phyloP scores from a whole-genome alignment of 2,888 invertebrate species.

The Cataglyphis cursor region DNA sequence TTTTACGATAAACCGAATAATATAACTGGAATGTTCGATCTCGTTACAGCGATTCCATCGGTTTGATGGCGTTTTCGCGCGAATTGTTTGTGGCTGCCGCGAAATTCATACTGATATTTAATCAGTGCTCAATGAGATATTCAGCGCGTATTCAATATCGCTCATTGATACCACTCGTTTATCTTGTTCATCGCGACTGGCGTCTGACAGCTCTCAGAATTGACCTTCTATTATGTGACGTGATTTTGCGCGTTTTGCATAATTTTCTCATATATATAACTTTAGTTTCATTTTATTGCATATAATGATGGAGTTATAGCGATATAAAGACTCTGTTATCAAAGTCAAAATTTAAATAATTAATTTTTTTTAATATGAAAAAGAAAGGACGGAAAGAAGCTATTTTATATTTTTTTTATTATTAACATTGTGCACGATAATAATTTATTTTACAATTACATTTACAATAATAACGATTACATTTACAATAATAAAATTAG shows the following conservation, averaged over 20 bases:
- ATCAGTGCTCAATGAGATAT: constrained; percentile 33
- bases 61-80: neutral
- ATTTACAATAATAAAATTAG: neutral
- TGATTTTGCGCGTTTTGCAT: constrained; percentile 10
- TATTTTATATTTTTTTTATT: neutral
- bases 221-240: constrained; percentile 16
- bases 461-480: neutral
- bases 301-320: constrained; percentile 1
- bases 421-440: neutral
- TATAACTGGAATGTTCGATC: constrained; percentile 30
- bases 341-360: constrained; percentile 4
- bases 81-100: constrained; percentile 7
- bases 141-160: constrained; percentile 25
- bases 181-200: constrained; percentile 7
- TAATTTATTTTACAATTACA: neutral
- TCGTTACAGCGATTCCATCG: constrained; percentile 12
- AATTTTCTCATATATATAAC: neutral
- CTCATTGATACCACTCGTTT: constrained; percentile 19
- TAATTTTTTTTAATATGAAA: constrained; percentile 1
- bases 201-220: constrained; percentile 9
- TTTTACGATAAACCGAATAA: constrained; percentile 18
- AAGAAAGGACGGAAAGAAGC: neutral
- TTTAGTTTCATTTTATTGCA: constrained; percentile 5
- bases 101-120: constrained; percentile 47
- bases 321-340: constrained; percentile 7